phyloP scores from a whole-genome alignment of 2,888 invertebrate species.

The Caenorhabditis zanzibari region DNA sequence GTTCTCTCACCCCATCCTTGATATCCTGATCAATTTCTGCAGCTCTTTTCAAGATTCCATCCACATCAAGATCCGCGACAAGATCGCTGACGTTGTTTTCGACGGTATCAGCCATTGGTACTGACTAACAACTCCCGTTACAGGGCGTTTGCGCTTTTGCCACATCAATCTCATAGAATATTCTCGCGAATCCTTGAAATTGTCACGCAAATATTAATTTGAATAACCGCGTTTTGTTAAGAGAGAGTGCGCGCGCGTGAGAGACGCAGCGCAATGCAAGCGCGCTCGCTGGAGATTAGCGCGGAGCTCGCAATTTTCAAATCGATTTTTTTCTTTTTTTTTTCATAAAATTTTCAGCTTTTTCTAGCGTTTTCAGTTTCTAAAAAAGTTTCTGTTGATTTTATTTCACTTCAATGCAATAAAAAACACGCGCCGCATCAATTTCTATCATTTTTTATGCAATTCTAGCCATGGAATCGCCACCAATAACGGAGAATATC shows the following conservation, averaged over 20 bases:
- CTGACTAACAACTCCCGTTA: too few relatives aligned
- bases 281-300: constrained; percentile 16
- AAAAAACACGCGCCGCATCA: neutral
- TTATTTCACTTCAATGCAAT: too few relatives aligned
- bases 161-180: neutral
- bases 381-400: too few relatives aligned
- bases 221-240: neutral
- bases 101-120: constrained; percentile 28
- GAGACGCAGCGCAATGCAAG: constrained; percentile 33
- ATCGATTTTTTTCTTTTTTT: neutral
- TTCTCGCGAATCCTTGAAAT: neutral
- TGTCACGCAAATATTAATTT: constrained; percentile 13
- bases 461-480: neutral
- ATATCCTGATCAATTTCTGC: constrained; percentile 46
- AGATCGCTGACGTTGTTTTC: constrained; percentile 29
- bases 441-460: neutral
- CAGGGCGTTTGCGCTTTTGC: neutral
- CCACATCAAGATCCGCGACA: constrained; percentile 18
- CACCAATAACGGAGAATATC: too few relatives aligned
- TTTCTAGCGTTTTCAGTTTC: neutral
- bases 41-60: constrained; percentile 19
- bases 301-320: constrained; percentile 9
- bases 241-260: neutral
- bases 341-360: neutral
- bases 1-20: constrained; percentile 27